A percentile compares a stretch with the other conserved stretches of the same genome.
Evolutionary conservation across 2,113 vertebrate genomes (phyloP).

Genomic region (Lophotis ruficrista): DNA sequence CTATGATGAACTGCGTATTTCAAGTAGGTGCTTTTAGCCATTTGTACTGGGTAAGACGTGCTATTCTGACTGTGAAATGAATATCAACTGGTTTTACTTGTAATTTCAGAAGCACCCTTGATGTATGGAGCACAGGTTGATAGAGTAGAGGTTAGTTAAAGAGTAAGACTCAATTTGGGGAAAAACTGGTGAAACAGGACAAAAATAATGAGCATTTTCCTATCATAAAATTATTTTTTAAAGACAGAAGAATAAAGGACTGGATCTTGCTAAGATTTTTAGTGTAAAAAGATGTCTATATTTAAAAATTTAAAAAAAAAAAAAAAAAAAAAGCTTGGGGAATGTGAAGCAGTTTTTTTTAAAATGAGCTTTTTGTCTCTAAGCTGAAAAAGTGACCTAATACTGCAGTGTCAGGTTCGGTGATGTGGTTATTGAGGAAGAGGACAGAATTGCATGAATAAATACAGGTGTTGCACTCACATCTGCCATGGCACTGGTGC

Average conservation of each 20-base stretch:
- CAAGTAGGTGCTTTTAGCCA: neutral
- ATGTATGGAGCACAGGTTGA: neutral
- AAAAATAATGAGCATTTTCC: neutral
- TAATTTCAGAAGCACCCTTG: neutral
- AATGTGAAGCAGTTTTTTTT: neutral
- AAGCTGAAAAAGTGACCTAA: neutral
- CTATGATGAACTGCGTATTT: neutral
- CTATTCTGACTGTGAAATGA: neutral
- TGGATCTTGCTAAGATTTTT: neutral
- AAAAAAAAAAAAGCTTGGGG: rapidly evolving
- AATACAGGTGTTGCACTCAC: neutral
- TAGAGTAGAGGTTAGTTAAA: neutral
- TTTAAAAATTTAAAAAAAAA: neutral
- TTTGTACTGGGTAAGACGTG: neutral
- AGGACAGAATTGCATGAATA: neutral
- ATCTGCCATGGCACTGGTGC: neutral
- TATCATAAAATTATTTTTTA: neutral
- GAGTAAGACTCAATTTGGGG: neutral
- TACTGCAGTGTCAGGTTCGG: neutral
- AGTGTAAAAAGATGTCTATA: neutral
- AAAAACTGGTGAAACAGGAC: neutral
- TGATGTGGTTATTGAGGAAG: neutral
- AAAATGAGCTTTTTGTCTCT: neutral
- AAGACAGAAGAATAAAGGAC: neutral
- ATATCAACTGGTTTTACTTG: neutral